Conservation (phyloP, 1,140 invertebrate species). For the Mamestra configurata region DNA sequence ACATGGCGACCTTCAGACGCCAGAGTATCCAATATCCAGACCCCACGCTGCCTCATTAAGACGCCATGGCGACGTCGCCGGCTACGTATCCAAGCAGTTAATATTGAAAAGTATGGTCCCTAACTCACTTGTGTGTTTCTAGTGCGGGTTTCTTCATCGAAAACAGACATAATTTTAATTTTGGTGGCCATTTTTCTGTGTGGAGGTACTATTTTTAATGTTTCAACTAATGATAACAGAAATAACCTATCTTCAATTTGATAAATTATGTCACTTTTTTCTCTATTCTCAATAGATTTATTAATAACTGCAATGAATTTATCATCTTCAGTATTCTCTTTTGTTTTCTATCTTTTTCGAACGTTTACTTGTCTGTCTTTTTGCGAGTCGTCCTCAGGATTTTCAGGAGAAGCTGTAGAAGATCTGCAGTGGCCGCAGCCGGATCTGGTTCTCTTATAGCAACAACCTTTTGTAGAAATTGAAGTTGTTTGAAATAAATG, state of each 20-base stretch:
- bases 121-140: too few relatives aligned
- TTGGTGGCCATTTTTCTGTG: background rate
- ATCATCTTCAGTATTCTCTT: background rate
- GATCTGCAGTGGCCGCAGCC: too few relatives aligned
- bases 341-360: background rate
- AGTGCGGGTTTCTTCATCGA: too few relatives aligned
- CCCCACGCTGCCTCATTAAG: background rate
- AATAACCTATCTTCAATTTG: background rate
- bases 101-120: too few relatives aligned
- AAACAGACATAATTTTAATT: background rate
- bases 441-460: background rate
- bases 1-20: too few relatives aligned
- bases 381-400: background rate
- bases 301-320: background rate
- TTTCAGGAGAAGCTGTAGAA: background rate
- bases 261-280: background rate
- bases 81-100: too few relatives aligned
- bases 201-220: constrained; percentile 11
- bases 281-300: background rate
- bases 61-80: constrained; percentile 15
- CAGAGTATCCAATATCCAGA: too few relatives aligned
- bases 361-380: background rate
- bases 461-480: background rate
- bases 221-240: background rate
- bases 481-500: background rate